Evolutionary conservation across 2,888 invertebrate species (phyloP).

Genomic region (Thymelicus sylvestris): DNA sequence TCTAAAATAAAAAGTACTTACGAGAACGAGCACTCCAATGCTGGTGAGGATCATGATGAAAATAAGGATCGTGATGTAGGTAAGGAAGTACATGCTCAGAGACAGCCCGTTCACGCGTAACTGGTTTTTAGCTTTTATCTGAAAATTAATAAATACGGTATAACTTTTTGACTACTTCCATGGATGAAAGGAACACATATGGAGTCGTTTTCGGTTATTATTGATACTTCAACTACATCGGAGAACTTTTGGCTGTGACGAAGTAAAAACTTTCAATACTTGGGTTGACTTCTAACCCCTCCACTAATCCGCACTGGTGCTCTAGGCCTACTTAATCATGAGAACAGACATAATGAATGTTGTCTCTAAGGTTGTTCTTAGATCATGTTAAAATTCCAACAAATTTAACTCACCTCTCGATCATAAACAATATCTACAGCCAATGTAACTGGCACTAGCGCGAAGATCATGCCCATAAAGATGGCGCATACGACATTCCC

Average conservation of each 20-base stretch:
- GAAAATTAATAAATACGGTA: conserved; percentile 50
- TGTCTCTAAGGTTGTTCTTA: too few species aligned
- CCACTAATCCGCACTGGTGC: too few species aligned
- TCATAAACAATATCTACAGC: conserved; percentile 93
- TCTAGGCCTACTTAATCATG: too few species aligned
- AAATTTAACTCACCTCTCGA: conserved; percentile 86
- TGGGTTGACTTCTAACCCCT: too few species aligned
- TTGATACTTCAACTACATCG: too few species aligned
- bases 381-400: too few species aligned
- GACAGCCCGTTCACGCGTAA: conserved; percentile 92
- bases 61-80: conserved; percentile 89
- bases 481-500: conserved; percentile 90
- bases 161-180: too few species aligned
- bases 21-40: conserved; percentile 84
- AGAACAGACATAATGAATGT: too few species aligned
- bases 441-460: conserved; percentile 90
- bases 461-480: conserved; percentile 92
- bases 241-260: too few species aligned
- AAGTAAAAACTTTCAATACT: too few species aligned
- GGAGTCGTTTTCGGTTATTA: too few species aligned
- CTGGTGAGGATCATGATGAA: conserved; percentile 88
- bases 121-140: conserved; percentile 93
- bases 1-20: conserved; percentile 50
- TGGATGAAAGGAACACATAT: too few species aligned
- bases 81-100: conserved; percentile 89